Evolutionary conservation across 2,888 invertebrate genomes (phyloP).

Genomic region (Acanthosepion pharaonis): DNA sequence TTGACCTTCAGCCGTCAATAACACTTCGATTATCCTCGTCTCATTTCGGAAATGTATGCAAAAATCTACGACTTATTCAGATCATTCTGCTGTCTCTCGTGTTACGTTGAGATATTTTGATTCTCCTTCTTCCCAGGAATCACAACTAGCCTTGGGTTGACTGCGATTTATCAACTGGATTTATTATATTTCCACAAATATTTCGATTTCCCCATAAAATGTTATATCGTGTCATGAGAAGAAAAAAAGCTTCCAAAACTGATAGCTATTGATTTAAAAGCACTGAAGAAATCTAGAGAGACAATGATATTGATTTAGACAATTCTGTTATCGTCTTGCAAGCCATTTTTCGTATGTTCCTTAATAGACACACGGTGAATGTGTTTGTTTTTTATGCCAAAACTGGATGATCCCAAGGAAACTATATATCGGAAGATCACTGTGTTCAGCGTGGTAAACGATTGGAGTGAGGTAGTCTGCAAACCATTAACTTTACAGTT

Average conservation of each 20-base stretch:
- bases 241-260: neutral
- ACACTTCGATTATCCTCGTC: neutral
- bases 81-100: neutral
- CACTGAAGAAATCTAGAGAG: neutral
- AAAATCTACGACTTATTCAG: neutral
- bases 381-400: neutral
- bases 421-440: neutral
- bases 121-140: neutral
- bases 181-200: neutral
- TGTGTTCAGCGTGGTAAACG: neutral
- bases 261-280: neutral
- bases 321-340: neutral
- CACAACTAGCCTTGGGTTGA: neutral
- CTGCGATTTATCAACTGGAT: neutral
- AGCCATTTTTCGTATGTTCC: neutral
- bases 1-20: neutral
- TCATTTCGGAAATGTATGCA: neutral
- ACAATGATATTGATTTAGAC: neutral
- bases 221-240: neutral
- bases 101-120: neutral
- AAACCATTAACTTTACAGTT: no score
- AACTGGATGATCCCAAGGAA: no score
- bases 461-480: neutral
- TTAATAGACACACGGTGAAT: neutral
- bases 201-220: neutral